A percentile compares a stretch with the other conserved stretches of the same genome.
Conservation (phyloP, 2,113 vertebrate species). For the Petrocephalus zakoni region DNA sequence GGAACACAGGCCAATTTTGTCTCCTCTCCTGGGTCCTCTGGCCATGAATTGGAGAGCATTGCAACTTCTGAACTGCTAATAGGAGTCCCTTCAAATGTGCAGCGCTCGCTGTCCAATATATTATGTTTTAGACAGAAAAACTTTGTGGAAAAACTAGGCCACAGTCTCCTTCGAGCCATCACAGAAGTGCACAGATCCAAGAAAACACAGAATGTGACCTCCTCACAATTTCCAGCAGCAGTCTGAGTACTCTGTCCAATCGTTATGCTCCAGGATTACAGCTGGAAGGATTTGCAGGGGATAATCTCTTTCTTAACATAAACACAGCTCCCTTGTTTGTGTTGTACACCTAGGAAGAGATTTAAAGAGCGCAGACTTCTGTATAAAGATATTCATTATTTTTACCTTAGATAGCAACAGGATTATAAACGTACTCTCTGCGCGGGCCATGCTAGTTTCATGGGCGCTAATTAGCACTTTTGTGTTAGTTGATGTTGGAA, state of each 20-base stretch:
- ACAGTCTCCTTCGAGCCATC: background rate
- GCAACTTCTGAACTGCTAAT: background rate
- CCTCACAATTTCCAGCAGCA: background rate
- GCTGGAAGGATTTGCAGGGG: background rate
- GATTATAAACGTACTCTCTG: background rate
- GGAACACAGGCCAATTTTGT: background rate
- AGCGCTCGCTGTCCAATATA: no score
- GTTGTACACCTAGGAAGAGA: background rate
- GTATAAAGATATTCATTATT: background rate
- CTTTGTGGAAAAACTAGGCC: background rate
- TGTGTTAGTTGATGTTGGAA: background rate
- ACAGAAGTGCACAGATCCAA: background rate
- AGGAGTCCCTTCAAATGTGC: background rate
- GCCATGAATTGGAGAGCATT: background rate
- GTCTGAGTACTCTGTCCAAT: background rate
- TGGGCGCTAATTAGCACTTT: background rate
- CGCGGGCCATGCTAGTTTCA: background rate
- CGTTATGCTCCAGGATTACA: background rate
- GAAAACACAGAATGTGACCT: background rate
- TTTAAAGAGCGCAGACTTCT: background rate
- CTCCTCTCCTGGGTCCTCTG: background rate
- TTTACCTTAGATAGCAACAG: background rate
- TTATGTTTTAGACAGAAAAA: background rate
- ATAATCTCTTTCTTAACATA: conserved; percentile 3
- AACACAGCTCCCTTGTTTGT: background rate